Evolutionary conservation across 2,797 vertebrate species (phyloP).

Genomic region (Takifugu rubripes): DNA sequence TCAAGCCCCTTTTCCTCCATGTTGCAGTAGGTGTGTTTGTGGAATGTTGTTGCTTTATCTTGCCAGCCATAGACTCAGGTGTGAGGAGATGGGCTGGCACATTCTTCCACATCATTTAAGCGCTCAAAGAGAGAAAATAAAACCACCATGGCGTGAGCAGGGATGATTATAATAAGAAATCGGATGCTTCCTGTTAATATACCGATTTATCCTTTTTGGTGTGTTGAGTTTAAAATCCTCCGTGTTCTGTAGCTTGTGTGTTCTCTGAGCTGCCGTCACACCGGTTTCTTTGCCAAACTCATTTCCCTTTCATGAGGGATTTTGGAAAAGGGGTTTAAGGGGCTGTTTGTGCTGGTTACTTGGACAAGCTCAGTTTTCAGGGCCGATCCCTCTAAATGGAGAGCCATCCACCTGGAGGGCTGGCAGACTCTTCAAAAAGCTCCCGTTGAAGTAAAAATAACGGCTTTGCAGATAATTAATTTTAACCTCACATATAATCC

Average conservation of each 20-base stretch:
- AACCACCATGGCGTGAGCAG: not conserved
- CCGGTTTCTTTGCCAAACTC: constrained; percentile 65
- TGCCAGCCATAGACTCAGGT: constrained; percentile 46
- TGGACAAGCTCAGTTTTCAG: constrained; percentile 62
- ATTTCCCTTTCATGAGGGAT: constrained; percentile 70
- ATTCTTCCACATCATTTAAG: constrained; percentile 35
- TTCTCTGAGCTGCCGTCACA: constrained; percentile 65
- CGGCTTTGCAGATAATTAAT: constrained; percentile 36
- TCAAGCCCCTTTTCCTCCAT: constrained; percentile 1
- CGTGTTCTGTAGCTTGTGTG: constrained; percentile 64
- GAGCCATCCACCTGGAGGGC: constrained; percentile 58
- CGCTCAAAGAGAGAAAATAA: constrained; percentile 11
- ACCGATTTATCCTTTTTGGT: constrained; percentile 9
- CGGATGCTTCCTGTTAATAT: not conserved
- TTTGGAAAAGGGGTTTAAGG: constrained; percentile 59
- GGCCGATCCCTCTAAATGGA: constrained; percentile 54
- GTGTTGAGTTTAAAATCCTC: constrained; percentile 54
- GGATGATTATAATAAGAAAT: not conserved
- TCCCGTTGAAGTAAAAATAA: constrained; percentile 23
- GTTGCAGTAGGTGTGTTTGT: constrained; percentile 32
- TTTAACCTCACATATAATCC: constrained; percentile 16
- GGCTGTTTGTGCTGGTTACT: constrained; percentile 66
- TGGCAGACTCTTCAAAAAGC: constrained; percentile 45
- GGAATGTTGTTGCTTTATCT: constrained; percentile 47
- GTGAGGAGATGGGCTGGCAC: constrained; percentile 47